Evolutionary conservation across 92 coral and sea anemone genomes (phyloP).

Genomic region (Zoanthus gigantus): DNA sequence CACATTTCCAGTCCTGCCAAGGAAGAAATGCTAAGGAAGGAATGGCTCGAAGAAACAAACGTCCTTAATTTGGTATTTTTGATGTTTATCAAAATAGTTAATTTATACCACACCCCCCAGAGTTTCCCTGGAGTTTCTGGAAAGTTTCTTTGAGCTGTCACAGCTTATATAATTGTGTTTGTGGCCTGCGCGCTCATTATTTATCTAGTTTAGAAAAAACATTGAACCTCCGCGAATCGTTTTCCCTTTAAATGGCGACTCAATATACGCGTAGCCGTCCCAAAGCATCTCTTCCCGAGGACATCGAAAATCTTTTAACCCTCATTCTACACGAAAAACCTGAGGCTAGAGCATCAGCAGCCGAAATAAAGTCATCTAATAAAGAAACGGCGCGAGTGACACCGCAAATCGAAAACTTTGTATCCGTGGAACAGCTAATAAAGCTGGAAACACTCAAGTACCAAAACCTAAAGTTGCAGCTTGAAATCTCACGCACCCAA

Average conservation of each 20-base stretch:
- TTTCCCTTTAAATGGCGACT: background rate
- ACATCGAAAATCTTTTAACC: background rate
- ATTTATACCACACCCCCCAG: background rate
- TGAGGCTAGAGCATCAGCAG: background rate
- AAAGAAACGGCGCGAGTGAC: background rate
- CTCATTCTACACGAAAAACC: background rate
- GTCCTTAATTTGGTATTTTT: background rate
- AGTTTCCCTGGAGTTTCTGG: background rate
- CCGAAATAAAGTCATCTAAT: background rate
- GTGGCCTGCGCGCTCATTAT: background rate
- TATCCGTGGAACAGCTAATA: background rate
- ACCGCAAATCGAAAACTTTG: background rate
- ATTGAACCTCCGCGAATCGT: background rate
- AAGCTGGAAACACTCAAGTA: too few relatives aligned
- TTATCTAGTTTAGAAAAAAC: background rate
- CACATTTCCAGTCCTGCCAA: too few relatives aligned
- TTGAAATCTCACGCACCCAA: too few relatives aligned
- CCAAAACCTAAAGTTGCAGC: too few relatives aligned
- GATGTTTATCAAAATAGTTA: conserved; percentile 18
- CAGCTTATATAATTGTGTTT: background rate
- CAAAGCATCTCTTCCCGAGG: background rate
- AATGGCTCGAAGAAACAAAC: too few relatives aligned
- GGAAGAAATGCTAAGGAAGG: too few relatives aligned
- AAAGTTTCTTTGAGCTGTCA: conserved; percentile 11
- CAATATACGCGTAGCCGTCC: background rate